These are phyloP conservation scores for Podotricha telesiphe DNA, from an alignment of 2,888 invertebrate species.

Conservation along the genomic window DNA sequence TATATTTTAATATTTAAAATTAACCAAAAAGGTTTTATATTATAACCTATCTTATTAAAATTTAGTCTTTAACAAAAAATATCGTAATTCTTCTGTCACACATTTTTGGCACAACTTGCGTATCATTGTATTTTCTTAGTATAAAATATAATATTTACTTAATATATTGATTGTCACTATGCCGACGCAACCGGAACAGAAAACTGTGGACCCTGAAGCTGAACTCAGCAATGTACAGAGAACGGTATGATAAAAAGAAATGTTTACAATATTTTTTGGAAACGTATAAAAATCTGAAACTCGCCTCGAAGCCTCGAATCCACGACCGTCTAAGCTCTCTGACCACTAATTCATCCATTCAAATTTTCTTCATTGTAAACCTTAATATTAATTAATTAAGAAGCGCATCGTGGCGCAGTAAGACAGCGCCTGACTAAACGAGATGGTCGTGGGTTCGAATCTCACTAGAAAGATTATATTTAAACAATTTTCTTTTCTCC, in stretches of 20 bases:
- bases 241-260: conserved; percentile 53
- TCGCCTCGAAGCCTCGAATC: too few relatives aligned
- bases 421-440: too few relatives aligned
- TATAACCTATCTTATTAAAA: neutral
- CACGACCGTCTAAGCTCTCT: too few relatives aligned
- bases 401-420: too few relatives aligned
- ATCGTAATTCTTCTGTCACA: conserved; percentile 36
- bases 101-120: conserved; percentile 16
- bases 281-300: too few relatives aligned
- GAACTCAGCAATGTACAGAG: conserved; percentile 76
- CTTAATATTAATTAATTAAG: too few relatives aligned
- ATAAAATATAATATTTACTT: conserved; percentile 20
- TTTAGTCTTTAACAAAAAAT: conserved; percentile 10
- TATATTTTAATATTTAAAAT: neutral
- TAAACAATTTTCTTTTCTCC: too few relatives aligned
- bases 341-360: too few relatives aligned
- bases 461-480: too few relatives aligned
- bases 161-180: conserved; percentile 50
- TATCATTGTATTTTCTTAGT: conserved; percentile 22
- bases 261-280: too few relatives aligned
- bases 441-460: too few relatives aligned
- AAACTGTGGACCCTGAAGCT: conserved; percentile 70
- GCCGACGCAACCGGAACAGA: conserved; percentile 69
- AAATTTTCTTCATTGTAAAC: too few relatives aligned
- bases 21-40: neutral